Evolutionary conservation across 2,888 invertebrate genomes (phyloP).

Genomic region (Drosophila rellima): DNA sequence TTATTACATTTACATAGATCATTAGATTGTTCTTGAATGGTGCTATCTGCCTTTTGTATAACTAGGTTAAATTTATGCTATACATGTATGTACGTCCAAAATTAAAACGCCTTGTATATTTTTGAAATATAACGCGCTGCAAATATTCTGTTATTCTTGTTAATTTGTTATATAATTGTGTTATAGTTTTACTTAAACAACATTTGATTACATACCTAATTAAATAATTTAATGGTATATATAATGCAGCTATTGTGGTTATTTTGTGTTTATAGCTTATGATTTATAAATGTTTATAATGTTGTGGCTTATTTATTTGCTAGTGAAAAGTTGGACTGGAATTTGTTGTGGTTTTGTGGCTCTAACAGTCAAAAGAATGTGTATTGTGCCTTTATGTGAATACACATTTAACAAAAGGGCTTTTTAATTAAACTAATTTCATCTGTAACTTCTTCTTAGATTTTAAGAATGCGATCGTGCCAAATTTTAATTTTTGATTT

Average conservation of each 20-base stretch:
- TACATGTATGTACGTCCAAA: conserved; percentile 67
- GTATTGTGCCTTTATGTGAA: conserved; percentile 19
- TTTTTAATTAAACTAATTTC: conserved; percentile 42
- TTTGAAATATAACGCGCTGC: conserved; percentile 55
- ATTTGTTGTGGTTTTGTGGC: conserved; percentile 27
- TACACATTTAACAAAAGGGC: conserved; percentile 26
- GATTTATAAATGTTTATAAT: conserved; percentile 31
- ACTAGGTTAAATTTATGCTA: conserved; percentile 71
- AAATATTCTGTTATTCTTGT: conserved; percentile 19
- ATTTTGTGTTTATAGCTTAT: conserved; percentile 42
- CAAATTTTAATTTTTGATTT: conserved; percentile 28
- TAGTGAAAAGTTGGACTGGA: conserved; percentile 27
- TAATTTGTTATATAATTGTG: conserved; percentile 19
- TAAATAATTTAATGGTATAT: conserved; percentile 44
- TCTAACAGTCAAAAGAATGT: conserved; percentile 13
- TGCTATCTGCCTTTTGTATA: conserved; percentile 50
- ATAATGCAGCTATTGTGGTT: conserved; percentile 58
- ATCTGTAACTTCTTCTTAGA: conserved; percentile 22
- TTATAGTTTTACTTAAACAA: conserved; percentile 46
- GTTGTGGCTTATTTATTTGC: conserved; percentile 21
- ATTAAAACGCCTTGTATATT: conserved; percentile 60
- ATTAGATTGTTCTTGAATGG: conserved; percentile 41
- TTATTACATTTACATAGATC: conserved; percentile 55
- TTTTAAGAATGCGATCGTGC: conserved; percentile 44
- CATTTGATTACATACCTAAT: conserved; percentile 54